Evolutionary conservation across 2,797 vertebrate genomes (phyloP), one percentile per base, ranked within the genome.

Genomic region (Hoplostethus mediterraneus): DNA sequence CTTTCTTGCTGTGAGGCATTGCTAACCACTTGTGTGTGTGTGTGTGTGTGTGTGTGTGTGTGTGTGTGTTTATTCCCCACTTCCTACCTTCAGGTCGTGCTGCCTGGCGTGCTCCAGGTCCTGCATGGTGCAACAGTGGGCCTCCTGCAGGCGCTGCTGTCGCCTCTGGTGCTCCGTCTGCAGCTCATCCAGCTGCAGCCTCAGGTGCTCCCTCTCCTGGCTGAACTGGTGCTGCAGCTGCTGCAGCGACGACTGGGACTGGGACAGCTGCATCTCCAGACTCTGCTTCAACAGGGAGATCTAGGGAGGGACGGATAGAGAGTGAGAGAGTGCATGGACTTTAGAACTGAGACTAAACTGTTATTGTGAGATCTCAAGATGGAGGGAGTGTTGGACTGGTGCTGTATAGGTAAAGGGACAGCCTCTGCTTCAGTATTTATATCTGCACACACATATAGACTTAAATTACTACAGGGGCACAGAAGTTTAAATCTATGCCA

Each of bases 231-330:
- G 95, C 90, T 99, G 98, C 63, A 99, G 95, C 84, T 98, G 97
- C 88, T 98, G 97, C 93, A 99, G 90, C 60, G 98, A 97, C 31
- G 95, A 97, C 94, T 99, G 97, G 1, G 98, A 99, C 92, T 98
- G 97, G 21, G 96, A 98, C 78, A 99, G 95, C 93, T 99, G 98
- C 95, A 98, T 96, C 92, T 99, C 98, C 93, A 99, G 94, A 57
- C 97, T 99, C 92, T 99, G 97, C 90, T 99, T 99, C 90, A 99
- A 79, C 89, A 98, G 85, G 40, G 97, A 98, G 89, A 99, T 99
- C 98, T 99, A 1, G 14, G 47, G 48, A 6, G 11, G 48, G 17
- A 2, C 7, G 40, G 4, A 56, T 17, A 21, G 33, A 52, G 4
- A 7, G 2, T 0, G 17, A 51, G 48, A 51, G 38, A 40, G 38